Evolutionary conservation across 2,113 vertebrate genomes (phyloP).

Genomic region (Drymodes brunneopygia): DNA sequence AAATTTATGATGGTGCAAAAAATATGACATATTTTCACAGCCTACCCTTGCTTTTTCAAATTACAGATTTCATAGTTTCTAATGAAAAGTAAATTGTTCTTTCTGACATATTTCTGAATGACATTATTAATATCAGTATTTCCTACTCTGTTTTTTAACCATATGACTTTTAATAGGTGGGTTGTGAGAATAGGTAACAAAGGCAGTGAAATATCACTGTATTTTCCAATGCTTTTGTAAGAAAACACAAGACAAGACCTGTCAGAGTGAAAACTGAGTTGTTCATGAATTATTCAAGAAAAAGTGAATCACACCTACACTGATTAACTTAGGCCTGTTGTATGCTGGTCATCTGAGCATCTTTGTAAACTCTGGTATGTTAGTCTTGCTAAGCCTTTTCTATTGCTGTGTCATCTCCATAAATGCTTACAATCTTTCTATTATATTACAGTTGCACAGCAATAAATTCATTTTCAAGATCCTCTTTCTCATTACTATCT

Average conservation of each 20-base stretch:
- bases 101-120: neutral
- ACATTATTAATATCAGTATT: neutral
- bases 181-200: neutral
- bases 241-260: neutral
- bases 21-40: neutral
- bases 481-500: neutral
- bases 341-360: neutral
- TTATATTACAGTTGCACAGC: neutral
- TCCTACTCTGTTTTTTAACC: neutral
- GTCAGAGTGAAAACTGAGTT: neutral
- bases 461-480: neutral
- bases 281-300: neutral
- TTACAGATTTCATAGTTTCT: neutral
- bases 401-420: neutral
- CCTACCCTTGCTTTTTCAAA: neutral
- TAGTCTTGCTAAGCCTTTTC: neutral
- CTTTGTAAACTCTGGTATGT: neutral
- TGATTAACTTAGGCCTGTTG: neutral
- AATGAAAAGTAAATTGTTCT: neutral
- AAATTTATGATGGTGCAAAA: neutral
- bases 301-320: neutral
- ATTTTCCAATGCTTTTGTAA: neutral
- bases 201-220: neutral
- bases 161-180: neutral
- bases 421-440: neutral